Evolutionary conservation across 2,888 invertebrate species (phyloP).

Genomic region (Lycaena phlaeas): DNA sequence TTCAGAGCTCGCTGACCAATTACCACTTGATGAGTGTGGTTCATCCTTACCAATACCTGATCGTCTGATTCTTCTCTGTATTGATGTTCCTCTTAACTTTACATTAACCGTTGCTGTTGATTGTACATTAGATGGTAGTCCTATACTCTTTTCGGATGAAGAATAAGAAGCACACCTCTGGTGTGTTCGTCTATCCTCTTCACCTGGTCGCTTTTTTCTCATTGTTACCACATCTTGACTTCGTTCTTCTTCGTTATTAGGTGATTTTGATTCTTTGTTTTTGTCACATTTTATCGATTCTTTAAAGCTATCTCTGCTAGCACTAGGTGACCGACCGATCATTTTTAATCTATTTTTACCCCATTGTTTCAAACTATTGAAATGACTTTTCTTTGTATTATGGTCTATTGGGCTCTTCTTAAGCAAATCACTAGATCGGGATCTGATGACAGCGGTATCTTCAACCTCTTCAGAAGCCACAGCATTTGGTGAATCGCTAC

Average conservation of each 20-base stretch:
- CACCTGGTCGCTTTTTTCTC: conserved; percentile 73
- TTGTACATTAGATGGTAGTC: conserved; percentile 66
- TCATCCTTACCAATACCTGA: conserved; percentile 81
- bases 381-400: conserved; percentile 74
- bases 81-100: conserved; percentile 83
- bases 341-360: conserved; percentile 84
- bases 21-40: conserved; percentile 91
- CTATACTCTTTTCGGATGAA: conserved; percentile 81
- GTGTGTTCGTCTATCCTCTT: conserved; percentile 79
- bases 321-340: conserved; percentile 77
- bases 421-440: conserved; percentile 84
- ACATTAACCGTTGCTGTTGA: conserved; percentile 77
- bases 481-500: conserved; percentile 68
- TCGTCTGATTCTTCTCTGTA: conserved; percentile 79
- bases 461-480: conserved; percentile 67
- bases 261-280: conserved; percentile 51
- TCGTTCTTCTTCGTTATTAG: conserved; percentile 69
- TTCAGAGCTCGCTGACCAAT: conserved; percentile 95
- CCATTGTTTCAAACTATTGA: conserved; percentile 89
- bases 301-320: conserved; percentile 66
- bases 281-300: conserved; percentile 52
- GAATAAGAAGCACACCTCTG: conserved; percentile 86
- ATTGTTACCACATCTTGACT: conserved; percentile 78
- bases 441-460: conserved; percentile 74
- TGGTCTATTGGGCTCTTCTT: conserved; percentile 77